These are phyloP conservation scores for Montipora capricornis DNA, from an alignment of 64 coral and sea anemone species.

Conservation along the genomic window DNA sequence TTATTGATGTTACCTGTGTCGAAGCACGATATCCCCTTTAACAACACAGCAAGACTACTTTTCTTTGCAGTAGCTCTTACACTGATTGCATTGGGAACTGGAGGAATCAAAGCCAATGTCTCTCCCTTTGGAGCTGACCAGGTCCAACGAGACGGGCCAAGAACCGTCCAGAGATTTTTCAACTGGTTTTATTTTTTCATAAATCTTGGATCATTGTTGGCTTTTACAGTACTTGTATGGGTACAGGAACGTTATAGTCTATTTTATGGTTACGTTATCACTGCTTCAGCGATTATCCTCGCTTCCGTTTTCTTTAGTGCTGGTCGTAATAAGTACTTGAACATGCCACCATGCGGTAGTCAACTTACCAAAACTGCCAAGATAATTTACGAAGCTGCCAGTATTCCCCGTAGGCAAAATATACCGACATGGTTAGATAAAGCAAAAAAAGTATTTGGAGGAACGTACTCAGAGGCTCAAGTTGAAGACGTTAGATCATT, in stretches of 20 bases:
- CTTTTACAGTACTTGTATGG: slow-evolving; percentile 63
- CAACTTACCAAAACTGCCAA: slow-evolving; percentile 57
- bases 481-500: slow-evolving; percentile 83
- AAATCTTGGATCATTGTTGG: slow-evolving; percentile 58
- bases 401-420: not conserved
- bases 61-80: slow-evolving; percentile 45
- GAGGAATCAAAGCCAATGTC: slow-evolving; percentile 82
- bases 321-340: slow-evolving; percentile 73
- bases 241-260: slow-evolving; percentile 47
- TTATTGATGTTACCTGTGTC: slow-evolving; percentile 18
- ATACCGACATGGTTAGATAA: slow-evolving; percentile 50
- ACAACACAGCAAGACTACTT: not conserved
- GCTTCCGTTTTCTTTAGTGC: slow-evolving; percentile 51
- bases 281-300: slow-evolving; percentile 62
- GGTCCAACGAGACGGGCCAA: slow-evolving; percentile 19
- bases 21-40: not conserved
- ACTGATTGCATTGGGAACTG: slow-evolving; percentile 60
- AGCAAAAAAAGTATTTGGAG: slow-evolving; percentile 64
- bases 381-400: slow-evolving; percentile 65
- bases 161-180: slow-evolving; percentile 59
- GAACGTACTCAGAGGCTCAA: slow-evolving; percentile 53
- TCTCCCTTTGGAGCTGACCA: slow-evolving; percentile 82
- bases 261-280: slow-evolving; percentile 73
- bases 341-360: slow-evolving; percentile 66
- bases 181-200: slow-evolving; percentile 85